A percentile compares a stretch with the other conserved stretches of the same genome.
Conservation (phyloP, 2,113 vertebrate species). For the Rafetus swinhoei region DNA sequence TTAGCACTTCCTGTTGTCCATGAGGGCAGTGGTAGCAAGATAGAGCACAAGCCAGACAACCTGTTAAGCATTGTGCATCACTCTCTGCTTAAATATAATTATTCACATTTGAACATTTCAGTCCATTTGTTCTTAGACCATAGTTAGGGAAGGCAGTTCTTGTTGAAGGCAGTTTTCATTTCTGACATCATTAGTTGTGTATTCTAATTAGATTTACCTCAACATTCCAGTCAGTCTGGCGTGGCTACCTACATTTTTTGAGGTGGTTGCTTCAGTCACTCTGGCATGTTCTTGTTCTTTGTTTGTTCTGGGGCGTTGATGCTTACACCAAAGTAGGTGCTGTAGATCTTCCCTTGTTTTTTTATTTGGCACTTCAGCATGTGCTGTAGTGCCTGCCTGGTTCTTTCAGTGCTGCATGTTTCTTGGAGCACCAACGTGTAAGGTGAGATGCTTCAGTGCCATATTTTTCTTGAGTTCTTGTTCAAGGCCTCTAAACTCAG, state of each 20-base stretch:
- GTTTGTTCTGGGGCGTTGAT: no score
- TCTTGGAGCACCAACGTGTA: neutral
- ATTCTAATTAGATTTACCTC: neutral
- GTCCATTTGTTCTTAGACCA: neutral
- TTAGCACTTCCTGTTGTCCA: constrained; percentile 30
- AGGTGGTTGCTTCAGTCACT: neutral
- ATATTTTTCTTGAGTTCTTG: neutral
- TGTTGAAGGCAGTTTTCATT: neutral
- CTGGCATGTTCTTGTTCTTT: no score
- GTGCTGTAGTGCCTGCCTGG: neutral
- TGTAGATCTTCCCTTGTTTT: neutral
- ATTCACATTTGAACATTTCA: neutral
- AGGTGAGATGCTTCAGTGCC: neutral
- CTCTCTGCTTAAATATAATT: neutral
- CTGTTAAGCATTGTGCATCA: neutral
- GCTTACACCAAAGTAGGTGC: neutral
- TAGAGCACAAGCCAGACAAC: neutral
- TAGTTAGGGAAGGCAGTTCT: neutral
- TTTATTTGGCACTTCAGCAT: neutral
- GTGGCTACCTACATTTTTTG: neutral
- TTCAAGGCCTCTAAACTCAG: neutral
- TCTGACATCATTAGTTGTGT: neutral
- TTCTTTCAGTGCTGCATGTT: neutral
- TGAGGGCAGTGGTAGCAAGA: neutral
- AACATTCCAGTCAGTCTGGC: neutral